Evolutionary conservation across 2,797 vertebrate species (phyloP).

Genomic region (Gallinago stenura): DNA sequence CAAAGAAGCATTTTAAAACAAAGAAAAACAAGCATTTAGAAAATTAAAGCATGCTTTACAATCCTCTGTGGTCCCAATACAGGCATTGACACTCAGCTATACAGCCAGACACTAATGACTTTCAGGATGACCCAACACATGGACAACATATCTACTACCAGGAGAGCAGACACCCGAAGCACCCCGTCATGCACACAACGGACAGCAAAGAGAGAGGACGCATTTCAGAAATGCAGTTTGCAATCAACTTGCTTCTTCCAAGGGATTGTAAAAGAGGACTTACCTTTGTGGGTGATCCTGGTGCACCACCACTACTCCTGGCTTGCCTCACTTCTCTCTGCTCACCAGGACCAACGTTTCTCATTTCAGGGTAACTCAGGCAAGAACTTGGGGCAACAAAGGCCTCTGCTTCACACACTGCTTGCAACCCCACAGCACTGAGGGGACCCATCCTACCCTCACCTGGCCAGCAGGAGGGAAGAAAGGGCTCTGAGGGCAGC

Average conservation of each 20-base stretch:
- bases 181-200: rapidly evolving
- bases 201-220: neutral
- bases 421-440: rapidly evolving
- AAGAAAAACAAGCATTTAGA: neutral
- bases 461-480: rapidly evolving
- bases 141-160: rapidly evolving
- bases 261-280: neutral
- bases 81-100: neutral
- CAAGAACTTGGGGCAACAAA: neutral
- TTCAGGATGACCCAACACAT: rapidly evolving
- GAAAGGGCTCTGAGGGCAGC: rapidly evolving
- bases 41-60: neutral
- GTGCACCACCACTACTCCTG: rapidly evolving
- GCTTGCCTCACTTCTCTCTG: too few species aligned
- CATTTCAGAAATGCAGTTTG: rapidly evolving
- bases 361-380: rapidly evolving
- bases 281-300: neutral
- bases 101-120: neutral
- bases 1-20: neutral
- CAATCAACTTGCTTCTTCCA: neutral
- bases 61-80: neutral
- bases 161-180: neutral
- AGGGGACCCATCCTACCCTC: rapidly evolving
- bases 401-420: rapidly evolving
- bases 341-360: rapidly evolving